A percentile compares a stretch with the other conserved stretches of the same genome.
These are phyloP conservation scores for Aptenodytes forsteri DNA, from an alignment of 2,113 vertebrate species.

Conservation along the genomic window DNA sequence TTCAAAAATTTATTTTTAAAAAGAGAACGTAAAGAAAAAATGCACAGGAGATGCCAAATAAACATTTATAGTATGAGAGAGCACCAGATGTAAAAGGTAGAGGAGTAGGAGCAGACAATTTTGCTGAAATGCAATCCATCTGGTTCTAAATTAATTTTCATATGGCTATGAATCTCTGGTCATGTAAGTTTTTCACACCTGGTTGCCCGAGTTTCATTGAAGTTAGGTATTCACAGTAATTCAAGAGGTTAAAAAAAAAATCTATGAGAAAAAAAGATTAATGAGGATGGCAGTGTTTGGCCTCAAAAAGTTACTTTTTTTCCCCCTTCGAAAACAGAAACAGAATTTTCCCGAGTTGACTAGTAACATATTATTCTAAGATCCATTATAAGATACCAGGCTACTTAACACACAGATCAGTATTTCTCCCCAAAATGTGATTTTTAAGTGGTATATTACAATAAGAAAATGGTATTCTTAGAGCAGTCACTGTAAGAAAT, in stretches of 20 bases:
- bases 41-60: not conserved
- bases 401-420: not conserved
- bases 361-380: not conserved
- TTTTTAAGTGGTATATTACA: not conserved
- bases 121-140: not conserved
- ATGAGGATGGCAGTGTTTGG: not conserved
- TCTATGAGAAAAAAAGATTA: not conserved
- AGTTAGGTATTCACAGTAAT: not conserved
- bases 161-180: not conserved
- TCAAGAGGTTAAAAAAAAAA: not conserved
- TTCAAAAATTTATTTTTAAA: not conserved
- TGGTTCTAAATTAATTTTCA: not conserved
- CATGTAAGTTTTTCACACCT: not conserved
- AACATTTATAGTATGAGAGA: not conserved
- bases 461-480: not conserved
- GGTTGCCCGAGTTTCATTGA: not conserved
- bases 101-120: not conserved
- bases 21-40: not conserved
- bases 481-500: not conserved
- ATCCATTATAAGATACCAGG: not conserved
- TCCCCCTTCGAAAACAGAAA: not conserved
- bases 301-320: not conserved
- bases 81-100: not conserved
- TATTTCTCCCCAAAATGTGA: not conserved
- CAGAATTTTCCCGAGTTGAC: not conserved